Evolutionary conservation across 2,797 vertebrate species (phyloP), one percentile per base, ranked within the genome.

Genomic region (Gambusia yucatana): DNA sequence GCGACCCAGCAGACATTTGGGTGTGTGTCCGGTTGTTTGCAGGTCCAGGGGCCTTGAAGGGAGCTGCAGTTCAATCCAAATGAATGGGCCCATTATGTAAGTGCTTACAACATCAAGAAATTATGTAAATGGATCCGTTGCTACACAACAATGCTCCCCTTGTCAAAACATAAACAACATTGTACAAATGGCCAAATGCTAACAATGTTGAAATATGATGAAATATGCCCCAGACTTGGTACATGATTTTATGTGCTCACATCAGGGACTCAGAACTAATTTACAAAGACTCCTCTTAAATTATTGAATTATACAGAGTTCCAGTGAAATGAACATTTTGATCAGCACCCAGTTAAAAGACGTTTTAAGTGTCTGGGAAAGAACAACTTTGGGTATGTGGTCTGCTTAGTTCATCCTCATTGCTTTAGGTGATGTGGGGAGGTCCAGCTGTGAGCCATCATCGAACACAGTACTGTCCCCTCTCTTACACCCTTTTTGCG

Each of bases 61-160:
- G 93, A 93, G 90, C 92, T 88, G 85, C 83, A 87, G 89, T 93
- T 94, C 89, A 85, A 90, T 93, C 88, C 90, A 95, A 93, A 93
- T 93, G 87, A 95, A 96, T 92, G 88, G 90, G 85, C 77, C 78
- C 82, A 88, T 96, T 95, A 96, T 93, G 93, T 94, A 95, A 95
- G 93, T 90, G 88, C 93, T 96, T 94, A 95, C 91, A 90, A 91
- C 93, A 95, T 91, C 82, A 86, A 93, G 84, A 93, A 94, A 95
- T 96, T 94, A 95, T 95, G 92, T 96, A 95, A 96, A 95, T 95
- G 91, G 87, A 59, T 91, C 84, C 25, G 92, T 96, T 96, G 94
- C 95, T 95, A 94, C 89, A 94, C 93, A 94, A 95, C 94, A 94
- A 94, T 93, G 87, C 89, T 85, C 73, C 87, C 91, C 90, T 92